A percentile compares a stretch with the other conserved stretches of the same genome.
phyloP scores from a whole-genome alignment of 2,888 invertebrate genomes.

The Hypselothyrea guttata region DNA sequence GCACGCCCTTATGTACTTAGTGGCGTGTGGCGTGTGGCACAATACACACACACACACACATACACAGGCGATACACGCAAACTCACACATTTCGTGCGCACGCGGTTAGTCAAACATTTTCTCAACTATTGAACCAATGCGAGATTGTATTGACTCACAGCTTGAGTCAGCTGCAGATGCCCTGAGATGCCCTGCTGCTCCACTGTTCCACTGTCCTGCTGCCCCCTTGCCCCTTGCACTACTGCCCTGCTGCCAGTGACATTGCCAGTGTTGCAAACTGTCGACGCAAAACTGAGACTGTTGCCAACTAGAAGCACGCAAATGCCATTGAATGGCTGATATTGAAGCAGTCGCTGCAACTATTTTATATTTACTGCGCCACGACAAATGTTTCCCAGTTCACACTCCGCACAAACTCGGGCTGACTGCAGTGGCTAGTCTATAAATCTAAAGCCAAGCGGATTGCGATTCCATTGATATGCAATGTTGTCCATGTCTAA shows the following conservation, averaged over 20 bases:
- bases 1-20: constrained; percentile 34
- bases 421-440: constrained; percentile 42
- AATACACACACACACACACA: constrained; percentile 27
- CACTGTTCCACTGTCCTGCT: too few relatives aligned
- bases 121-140: constrained; percentile 74
- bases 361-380: constrained; percentile 41
- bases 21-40: constrained; percentile 60
- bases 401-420: neutral
- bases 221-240: too few relatives aligned
- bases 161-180: constrained; percentile 28
- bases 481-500: constrained; percentile 59
- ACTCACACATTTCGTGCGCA: constrained; percentile 51
- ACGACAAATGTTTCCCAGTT: constrained; percentile 18
- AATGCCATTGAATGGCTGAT: constrained; percentile 71
- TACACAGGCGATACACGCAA: constrained; percentile 46
- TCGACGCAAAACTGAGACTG: constrained; percentile 30
- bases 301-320: constrained; percentile 58
- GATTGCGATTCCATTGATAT: constrained; percentile 72
- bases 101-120: constrained; percentile 75
- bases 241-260: constrained; percentile 4
- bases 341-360: constrained; percentile 31
- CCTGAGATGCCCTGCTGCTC: constrained; percentile 9
- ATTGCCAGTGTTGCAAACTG: constrained; percentile 31
- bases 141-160: constrained; percentile 67
- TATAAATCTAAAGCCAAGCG: constrained; percentile 70